Conservation (phyloP, 2,113 vertebrate genomes). For the Progne subis region DNA sequence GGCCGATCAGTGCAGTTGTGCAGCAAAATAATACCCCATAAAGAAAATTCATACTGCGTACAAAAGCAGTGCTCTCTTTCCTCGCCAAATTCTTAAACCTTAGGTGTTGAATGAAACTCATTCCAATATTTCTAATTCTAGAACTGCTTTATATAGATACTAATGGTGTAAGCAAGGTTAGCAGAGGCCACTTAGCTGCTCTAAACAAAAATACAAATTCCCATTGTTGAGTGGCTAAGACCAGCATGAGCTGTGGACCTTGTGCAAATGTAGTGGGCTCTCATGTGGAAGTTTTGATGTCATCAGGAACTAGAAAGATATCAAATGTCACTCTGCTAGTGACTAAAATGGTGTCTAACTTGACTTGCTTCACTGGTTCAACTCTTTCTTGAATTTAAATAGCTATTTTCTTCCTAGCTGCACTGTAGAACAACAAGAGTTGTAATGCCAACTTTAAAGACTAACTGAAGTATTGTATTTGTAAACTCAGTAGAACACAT, state of each 20-base stretch:
- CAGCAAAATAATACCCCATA: background rate
- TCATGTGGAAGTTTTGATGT: background rate
- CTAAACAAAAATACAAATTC: background rate
- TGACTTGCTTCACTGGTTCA: background rate
- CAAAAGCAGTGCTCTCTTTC: background rate
- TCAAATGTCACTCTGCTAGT: rapidly evolving
- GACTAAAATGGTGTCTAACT: background rate
- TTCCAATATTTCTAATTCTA: background rate
- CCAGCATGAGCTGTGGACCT: background rate
- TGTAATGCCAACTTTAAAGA: background rate
- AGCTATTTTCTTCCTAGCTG: background rate
- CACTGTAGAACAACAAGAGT: rapidly evolving
- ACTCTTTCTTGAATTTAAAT: background rate
- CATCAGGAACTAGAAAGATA: background rate
- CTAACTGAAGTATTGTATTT: background rate
- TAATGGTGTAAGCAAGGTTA: background rate
- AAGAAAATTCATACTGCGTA: background rate
- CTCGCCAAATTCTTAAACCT: background rate
- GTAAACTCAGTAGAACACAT: background rate
- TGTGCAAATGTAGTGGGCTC: background rate
- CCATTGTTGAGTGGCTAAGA: rapidly evolving
- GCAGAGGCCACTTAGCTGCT: background rate
- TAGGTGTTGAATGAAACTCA: background rate
- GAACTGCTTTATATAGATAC: background rate
- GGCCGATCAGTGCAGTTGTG: background rate